Percentiles rank a stretch among this genome's conserved stretches.
Conservation (phyloP, 2,113 vertebrate species). For the Penelope pileata region DNA sequence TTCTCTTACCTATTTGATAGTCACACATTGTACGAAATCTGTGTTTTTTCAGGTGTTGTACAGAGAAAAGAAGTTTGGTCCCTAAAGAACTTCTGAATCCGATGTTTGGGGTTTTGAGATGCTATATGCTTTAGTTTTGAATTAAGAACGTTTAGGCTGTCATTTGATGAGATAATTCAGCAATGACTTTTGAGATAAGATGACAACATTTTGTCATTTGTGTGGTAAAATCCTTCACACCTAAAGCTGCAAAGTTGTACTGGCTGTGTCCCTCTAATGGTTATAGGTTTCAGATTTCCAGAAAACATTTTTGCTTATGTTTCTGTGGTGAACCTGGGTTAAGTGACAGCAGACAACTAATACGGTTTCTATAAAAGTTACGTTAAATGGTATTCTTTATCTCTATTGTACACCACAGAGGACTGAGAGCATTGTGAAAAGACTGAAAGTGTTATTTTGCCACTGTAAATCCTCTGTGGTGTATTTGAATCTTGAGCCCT, state of each 20-base stretch:
- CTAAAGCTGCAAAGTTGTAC: too few relatives aligned
- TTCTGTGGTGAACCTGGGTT: not conserved
- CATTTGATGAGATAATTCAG: not conserved
- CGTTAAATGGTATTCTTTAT: not conserved
- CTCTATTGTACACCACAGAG: not conserved
- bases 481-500: not conserved
- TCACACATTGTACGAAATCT: not conserved
- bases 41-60: not conserved
- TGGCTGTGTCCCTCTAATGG: not conserved
- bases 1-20: not conserved
- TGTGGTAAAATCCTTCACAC: not conserved
- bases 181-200: not conserved
- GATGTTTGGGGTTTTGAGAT: not conserved
- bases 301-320: not conserved
- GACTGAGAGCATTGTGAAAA: not conserved
- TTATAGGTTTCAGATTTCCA: not conserved
- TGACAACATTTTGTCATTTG: not conserved
- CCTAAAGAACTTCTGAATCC: not conserved
- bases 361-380: not conserved
- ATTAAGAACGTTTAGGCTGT: not conserved
- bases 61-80: not conserved
- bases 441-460: not conserved
- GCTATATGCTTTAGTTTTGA: not conserved
- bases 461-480: not conserved
- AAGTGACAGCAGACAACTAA: not conserved